These are phyloP conservation scores for Tachina fera DNA, from an alignment of 2,888 invertebrate species.

Conservation along the genomic window DNA sequence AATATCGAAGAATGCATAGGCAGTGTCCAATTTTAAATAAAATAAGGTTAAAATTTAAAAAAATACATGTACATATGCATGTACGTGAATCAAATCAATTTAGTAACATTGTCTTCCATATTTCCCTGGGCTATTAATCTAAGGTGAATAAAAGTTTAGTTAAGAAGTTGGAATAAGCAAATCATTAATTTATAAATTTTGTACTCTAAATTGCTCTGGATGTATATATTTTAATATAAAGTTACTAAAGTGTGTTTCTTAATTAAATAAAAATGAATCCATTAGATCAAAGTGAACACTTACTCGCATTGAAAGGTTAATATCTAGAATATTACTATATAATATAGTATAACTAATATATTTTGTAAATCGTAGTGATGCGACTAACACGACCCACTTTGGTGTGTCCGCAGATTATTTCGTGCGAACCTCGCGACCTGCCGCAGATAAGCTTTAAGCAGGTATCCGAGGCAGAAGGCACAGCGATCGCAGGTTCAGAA, in stretches of 20 bases:
- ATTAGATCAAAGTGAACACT: slow-evolving; percentile 79
- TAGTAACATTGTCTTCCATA: neutral
- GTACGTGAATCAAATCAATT: too few relatives aligned
- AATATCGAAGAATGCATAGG: too few relatives aligned
- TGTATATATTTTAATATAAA: neutral
- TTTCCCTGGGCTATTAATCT: neutral
- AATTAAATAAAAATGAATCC: slow-evolving; percentile 74
- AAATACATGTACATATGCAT: too few relatives aligned
- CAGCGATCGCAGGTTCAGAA: slow-evolving; percentile 91
- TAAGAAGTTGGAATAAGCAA: slow-evolving; percentile 9
- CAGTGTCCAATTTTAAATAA: too few relatives aligned
- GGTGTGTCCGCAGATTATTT: slow-evolving; percentile 90
- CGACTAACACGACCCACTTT: slow-evolving; percentile 95
- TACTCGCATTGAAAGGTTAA: slow-evolving; percentile 82
- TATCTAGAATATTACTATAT: neutral
- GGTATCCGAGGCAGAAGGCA: slow-evolving; percentile 91
- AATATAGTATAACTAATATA: neutral
- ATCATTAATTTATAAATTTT: neutral
- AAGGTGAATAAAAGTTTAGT: neutral
- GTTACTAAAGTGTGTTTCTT: neutral
- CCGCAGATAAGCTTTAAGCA: slow-evolving; percentile 90
- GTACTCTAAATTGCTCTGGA: neutral
- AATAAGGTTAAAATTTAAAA: too few relatives aligned
- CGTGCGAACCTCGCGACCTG: slow-evolving; percentile 93
- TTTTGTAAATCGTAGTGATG: slow-evolving; percentile 87